A percentile compares a stretch with the other conserved stretches of the same genome.
These are phyloP conservation scores for Omphaloscelis lunosa DNA, from an alignment of 2,888 invertebrate genomes.

Conservation along the genomic window DNA sequence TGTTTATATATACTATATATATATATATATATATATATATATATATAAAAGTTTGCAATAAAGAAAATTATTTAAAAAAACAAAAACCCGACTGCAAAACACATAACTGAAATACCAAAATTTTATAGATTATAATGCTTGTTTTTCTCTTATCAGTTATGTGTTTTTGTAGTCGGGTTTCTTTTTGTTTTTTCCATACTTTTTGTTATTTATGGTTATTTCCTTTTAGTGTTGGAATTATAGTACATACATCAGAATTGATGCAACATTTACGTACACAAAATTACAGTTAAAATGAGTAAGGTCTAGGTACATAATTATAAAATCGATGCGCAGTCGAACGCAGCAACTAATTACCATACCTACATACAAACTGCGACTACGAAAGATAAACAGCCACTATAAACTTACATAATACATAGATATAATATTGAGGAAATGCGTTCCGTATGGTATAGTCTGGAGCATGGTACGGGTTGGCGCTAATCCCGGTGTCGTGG, in stretches of 20 bases:
- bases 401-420: conserved; percentile 45
- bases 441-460: conserved; percentile 81
- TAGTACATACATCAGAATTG: too few species aligned
- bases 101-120: too few species aligned
- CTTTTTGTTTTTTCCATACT: too few species aligned
- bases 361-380: conserved; percentile 15
- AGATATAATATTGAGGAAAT: conserved; percentile 79
- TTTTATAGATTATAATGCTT: too few species aligned
- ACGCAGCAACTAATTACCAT: conserved; percentile 39
- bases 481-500: conserved; percentile 69
- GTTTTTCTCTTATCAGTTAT: too few species aligned
- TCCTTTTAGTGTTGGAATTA: neutral
- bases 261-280: neutral
- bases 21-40: too few species aligned
- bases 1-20: too few species aligned
- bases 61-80: too few species aligned
- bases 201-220: neutral
- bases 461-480: conserved; percentile 80
- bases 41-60: too few species aligned
- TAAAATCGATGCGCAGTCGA: conserved; percentile 34
- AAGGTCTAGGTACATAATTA: neutral
- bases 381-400: conserved; percentile 57
- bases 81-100: too few species aligned
- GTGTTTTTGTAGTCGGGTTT: too few species aligned
- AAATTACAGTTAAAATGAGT: conserved; percentile 4